Conservation (phyloP, 2,888 invertebrate genomes). For the Celastrina argiolus region DNA sequence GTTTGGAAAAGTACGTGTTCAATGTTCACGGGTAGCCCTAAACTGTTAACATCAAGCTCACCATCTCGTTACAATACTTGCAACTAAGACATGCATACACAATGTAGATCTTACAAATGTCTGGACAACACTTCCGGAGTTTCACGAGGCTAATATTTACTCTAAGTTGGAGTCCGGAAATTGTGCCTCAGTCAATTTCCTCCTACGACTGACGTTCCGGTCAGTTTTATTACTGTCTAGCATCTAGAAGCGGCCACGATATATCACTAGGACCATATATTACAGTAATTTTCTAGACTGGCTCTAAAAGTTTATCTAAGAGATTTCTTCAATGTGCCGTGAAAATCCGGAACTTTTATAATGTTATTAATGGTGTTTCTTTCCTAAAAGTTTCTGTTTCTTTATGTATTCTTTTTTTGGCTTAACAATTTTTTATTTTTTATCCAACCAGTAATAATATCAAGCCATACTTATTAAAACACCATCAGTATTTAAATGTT, state of each 20-base stretch:
- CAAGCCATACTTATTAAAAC: no score
- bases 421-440: no score
- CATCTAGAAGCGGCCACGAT: background rate
- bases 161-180: constrained; percentile 4
- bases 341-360: background rate
- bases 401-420: no score
- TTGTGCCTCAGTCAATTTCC: constrained; percentile 17
- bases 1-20: no score
- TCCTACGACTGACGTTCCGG: constrained; percentile 8
- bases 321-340: background rate
- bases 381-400: no score
- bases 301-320: background rate
- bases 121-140: background rate
- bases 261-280: background rate
- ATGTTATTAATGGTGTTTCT: background rate
- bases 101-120: background rate
- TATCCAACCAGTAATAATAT: no score
- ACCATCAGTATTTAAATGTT: no score
- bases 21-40: no score
- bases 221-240: constrained; percentile 3
- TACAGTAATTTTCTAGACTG: background rate
- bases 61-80: background rate
- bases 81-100: background rate
- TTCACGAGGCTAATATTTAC: background rate
- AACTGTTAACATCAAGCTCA: no score